These are phyloP conservation scores for Schmidtea mediterranea DNA, from an alignment of 1,140 invertebrate species.

Conservation along the genomic window DNA sequence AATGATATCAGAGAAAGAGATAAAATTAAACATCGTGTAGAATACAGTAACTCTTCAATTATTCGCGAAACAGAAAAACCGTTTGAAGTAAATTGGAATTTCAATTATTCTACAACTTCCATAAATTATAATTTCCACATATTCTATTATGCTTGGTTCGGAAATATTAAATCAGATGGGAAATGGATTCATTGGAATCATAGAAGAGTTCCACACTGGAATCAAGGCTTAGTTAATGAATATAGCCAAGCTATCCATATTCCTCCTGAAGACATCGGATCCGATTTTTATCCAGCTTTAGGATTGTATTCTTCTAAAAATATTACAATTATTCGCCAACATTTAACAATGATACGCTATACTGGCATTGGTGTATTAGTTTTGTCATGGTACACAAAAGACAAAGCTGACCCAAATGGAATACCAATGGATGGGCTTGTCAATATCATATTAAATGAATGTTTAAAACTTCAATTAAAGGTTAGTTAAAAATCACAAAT, in stretches of 20 bases:
- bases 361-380: slow-evolving; percentile 21
- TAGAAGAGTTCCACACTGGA: slow-evolving; percentile 22
- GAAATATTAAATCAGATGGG: slow-evolving; percentile 22
- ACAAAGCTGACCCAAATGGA: slow-evolving; percentile 18
- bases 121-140: slow-evolving; percentile 25
- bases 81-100: no score
- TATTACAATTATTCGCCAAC: slow-evolving; percentile 18
- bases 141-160: slow-evolving; percentile 32
- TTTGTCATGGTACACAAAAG: slow-evolving; percentile 27
- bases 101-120: not conserved
- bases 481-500: no score
- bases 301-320: slow-evolving; percentile 29
- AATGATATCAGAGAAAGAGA: no score
- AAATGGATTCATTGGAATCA: slow-evolving; percentile 31
- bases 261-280: slow-evolving; percentile 28
- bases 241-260: slow-evolving; percentile 18
- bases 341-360: slow-evolving; percentile 24
- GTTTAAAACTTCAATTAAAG: slow-evolving; percentile 24
- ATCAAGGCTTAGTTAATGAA: slow-evolving; percentile 14
- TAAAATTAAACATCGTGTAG: no score
- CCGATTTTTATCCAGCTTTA: slow-evolving; percentile 28
- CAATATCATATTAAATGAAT: slow-evolving; percentile 17
- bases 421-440: slow-evolving; percentile 18
- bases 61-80: no score
- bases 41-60: no score